Conservation (phyloP, 2,113 vertebrate genomes). For the Xenopus laevis region DNA sequence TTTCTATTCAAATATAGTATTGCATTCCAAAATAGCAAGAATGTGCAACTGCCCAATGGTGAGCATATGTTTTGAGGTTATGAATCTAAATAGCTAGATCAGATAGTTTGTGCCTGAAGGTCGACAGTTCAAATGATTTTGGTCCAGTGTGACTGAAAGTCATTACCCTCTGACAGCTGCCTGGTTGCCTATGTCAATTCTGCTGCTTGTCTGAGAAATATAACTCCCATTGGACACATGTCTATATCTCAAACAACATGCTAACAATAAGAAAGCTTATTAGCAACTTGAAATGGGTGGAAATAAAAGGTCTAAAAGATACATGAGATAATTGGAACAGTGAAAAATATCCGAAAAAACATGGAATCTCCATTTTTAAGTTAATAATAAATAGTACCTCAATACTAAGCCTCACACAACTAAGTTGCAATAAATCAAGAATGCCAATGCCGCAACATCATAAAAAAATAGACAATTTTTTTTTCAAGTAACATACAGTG, state of each 20-base stretch:
- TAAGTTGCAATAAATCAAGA: too few species aligned
- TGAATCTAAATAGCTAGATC: slow-evolving; percentile 35
- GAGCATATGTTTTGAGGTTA: slow-evolving; percentile 32
- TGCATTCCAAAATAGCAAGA: neutral
- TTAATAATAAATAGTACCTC: too few species aligned
- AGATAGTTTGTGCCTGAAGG: slow-evolving; percentile 41
- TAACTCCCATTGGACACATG: slow-evolving; percentile 40
- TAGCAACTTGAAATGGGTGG: slow-evolving; percentile 21
- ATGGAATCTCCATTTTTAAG: neutral
- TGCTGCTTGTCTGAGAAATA: slow-evolving; percentile 26
- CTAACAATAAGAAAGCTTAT: slow-evolving; percentile 36
- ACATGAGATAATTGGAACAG: neutral
- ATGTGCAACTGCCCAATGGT: slow-evolving; percentile 16
- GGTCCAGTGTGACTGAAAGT: slow-evolving; percentile 41
- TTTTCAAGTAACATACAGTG: too few species aligned
- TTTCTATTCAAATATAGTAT: neutral
- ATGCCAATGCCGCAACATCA: too few species aligned
- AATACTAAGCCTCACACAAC: too few species aligned
- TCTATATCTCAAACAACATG: slow-evolving; percentile 37
- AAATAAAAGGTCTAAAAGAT: slow-evolving; percentile 8
- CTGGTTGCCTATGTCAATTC: slow-evolving; percentile 43
- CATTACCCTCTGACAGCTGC: slow-evolving; percentile 44
- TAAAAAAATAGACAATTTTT: too few species aligned
- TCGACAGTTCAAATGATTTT: slow-evolving; percentile 44
- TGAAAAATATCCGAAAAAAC: neutral